Evolutionary conservation across 2,113 vertebrate genomes (phyloP).

Genomic region (Aptenodytes patagonicus): DNA sequence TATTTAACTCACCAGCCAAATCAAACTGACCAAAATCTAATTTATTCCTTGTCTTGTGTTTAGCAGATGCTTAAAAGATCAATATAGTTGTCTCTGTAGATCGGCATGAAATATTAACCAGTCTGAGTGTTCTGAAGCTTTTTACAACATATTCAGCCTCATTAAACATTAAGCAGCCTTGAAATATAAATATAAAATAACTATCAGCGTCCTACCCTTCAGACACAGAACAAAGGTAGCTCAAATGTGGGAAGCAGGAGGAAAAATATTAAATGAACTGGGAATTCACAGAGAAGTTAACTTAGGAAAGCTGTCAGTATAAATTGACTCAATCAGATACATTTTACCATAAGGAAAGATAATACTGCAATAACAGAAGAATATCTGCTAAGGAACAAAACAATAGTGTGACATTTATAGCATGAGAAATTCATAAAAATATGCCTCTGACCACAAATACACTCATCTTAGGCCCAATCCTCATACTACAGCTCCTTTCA

Average conservation of each 20-base stretch:
- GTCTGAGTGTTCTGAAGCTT: conserved; percentile 55
- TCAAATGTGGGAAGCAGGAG: conserved; percentile 32
- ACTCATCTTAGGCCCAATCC: background rate
- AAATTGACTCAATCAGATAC: conserved; percentile 28
- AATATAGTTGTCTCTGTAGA: conserved; percentile 58
- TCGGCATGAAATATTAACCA: conserved; percentile 63
- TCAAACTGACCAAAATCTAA: conserved; percentile 60
- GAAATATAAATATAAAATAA: conserved; percentile 68
- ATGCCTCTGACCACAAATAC: background rate
- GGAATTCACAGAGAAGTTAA: conserved; percentile 48
- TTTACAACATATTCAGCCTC: conserved; percentile 63
- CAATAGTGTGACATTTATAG: background rate
- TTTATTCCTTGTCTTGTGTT: conserved; percentile 64
- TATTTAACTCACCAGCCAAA: conserved; percentile 51
- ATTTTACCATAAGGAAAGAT: background rate
- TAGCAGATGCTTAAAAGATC: conserved; percentile 66
- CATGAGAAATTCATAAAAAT: background rate
- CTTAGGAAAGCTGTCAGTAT: conserved; percentile 48
- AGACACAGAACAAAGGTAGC: conserved; percentile 54
- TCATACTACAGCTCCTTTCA: background rate
- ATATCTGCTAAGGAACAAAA: background rate
- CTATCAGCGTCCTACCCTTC: conserved; percentile 39
- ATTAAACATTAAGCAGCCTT: conserved; percentile 67
- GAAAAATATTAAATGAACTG: conserved; percentile 45
- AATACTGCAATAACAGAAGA: background rate